Percentiles rank a stretch among this genome's conserved stretches.
phyloP scores from a whole-genome alignment of 2,888 invertebrate genomes.

The Phania funesta region DNA sequence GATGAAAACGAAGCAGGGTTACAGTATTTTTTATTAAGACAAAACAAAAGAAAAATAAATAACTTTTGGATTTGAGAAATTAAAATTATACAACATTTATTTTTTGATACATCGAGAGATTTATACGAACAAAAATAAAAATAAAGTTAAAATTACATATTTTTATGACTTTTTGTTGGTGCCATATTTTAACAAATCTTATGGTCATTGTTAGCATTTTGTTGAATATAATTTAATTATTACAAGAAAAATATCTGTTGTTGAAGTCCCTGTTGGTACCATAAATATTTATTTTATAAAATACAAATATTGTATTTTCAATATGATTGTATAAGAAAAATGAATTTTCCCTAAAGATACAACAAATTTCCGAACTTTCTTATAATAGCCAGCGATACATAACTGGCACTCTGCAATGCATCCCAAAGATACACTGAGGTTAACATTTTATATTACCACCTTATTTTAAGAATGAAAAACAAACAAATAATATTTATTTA shows the following conservation, averaged over 20 bases:
- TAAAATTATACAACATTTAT: conserved; percentile 30
- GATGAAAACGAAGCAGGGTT: no score
- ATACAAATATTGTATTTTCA: no score
- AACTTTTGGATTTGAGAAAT: conserved; percentile 9
- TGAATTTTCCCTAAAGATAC: no score
- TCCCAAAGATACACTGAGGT: conserved; percentile 48
- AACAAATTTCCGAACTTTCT: neutral
- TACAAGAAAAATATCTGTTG: conserved; percentile 8
- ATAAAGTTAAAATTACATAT: conserved; percentile 2
- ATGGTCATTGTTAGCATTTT: conserved; percentile 20
- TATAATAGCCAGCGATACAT: neutral
- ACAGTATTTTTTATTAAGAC: no score
- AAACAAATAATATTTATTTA: conserved; percentile 1
- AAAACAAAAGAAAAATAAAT: neutral
- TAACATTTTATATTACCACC: conserved; percentile 59
- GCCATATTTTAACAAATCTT: conserved; percentile 22
- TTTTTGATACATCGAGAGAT: conserved; percentile 47
- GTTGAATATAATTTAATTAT: conserved; percentile 24
- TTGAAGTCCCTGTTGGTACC: no score
- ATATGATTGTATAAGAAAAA: no score
- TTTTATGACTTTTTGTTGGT: conserved; percentile 32
- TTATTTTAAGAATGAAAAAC: conserved; percentile 37
- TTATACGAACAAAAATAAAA: neutral
- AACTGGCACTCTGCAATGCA: neutral
- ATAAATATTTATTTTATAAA: no score